Conservation (phyloP, 2,888 invertebrate species). For the Clanis bilineata region DNA sequence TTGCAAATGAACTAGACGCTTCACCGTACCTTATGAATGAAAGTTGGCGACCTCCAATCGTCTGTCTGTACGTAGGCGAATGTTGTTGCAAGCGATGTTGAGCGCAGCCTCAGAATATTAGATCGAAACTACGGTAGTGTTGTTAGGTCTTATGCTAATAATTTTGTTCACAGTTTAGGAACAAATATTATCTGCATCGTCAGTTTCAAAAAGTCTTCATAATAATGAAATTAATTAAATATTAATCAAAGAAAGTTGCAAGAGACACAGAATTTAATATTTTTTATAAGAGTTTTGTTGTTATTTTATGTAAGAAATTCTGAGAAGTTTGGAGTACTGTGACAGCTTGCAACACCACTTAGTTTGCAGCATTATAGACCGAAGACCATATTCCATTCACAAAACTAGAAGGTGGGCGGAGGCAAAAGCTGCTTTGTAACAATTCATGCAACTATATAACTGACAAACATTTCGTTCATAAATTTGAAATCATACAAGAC, state of each 20-base stretch:
- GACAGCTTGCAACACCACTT: not conserved
- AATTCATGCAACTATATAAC: slow-evolving; percentile 40
- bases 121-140: not conserved
- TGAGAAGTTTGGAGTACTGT: not conserved
- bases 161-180: not conserved
- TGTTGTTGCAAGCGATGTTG: slow-evolving; percentile 58
- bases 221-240: no score
- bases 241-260: not conserved
- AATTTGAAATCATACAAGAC: slow-evolving; percentile 1
- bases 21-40: slow-evolving; percentile 65
- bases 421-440: slow-evolving; percentile 52
- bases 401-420: slow-evolving; percentile 59
- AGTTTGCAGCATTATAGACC: slow-evolving; percentile 22
- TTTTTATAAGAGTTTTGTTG: no score
- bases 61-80: slow-evolving; percentile 62
- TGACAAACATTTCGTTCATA: slow-evolving; percentile 18
- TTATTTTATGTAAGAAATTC: not conserved
- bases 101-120: slow-evolving; percentile 9
- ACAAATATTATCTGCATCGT: no score
- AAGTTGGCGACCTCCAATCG: slow-evolving; percentile 76
- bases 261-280: no score
- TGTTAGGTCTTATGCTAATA: not conserved
- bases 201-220: no score
- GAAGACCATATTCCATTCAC: slow-evolving; percentile 62
- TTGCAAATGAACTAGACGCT: slow-evolving; percentile 33